Base-by-base conservation (phyloP, 2,797 vertebrate genomes). In the Tympanoctomys barrerae region DNA sequence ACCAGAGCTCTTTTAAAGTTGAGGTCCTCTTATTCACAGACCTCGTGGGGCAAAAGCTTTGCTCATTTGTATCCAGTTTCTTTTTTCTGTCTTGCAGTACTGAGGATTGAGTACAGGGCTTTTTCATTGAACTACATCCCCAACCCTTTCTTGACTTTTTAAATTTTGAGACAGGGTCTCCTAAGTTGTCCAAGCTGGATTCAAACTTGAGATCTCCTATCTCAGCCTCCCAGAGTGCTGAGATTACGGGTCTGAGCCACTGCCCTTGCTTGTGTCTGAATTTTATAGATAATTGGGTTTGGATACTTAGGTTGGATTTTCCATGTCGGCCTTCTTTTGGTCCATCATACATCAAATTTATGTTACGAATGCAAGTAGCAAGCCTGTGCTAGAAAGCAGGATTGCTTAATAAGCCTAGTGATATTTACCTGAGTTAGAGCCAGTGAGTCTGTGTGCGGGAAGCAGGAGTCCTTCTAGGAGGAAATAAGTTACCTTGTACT, bases 241-340 rank as follows among this genome's bases (percentile, higher is more conserved):
- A 28, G 31, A 54, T 52, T 33, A 79, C 31, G 33, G 31, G 31
- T 11, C 31, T 54, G 14, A n/a, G 31, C 77, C 18, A 21, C 77
- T 79, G 16, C 2, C 7, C 49, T 31, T 79, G 77, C 28, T 79
- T 79, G 31, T 52, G 81, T 84, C 57, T 66, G 39, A 61, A 71
- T 94, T 79, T 84, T 89, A 39, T 73, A 77, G 54, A 36, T 54
- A 57, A 78, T n/a, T 78, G 91, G 39, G 61, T 91, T 21, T 91
- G 84, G 54, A 84, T 54, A 84, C 54, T 89, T 87, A 31, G 33
- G 9, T 91, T 94, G 54, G 33, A 62, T 77, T 94, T 91, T 94
- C 46, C 59, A 54, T 57, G 66, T 78, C 28, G 61, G 12, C 83
- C 62, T 85, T 92, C 94, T 28, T 94, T 94, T 62, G 42, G 49